Evolutionary conservation across 2,888 invertebrate genomes (phyloP), one percentile per base, ranked within the genome.

Genomic region (Tanaodytes sp.): DNA sequence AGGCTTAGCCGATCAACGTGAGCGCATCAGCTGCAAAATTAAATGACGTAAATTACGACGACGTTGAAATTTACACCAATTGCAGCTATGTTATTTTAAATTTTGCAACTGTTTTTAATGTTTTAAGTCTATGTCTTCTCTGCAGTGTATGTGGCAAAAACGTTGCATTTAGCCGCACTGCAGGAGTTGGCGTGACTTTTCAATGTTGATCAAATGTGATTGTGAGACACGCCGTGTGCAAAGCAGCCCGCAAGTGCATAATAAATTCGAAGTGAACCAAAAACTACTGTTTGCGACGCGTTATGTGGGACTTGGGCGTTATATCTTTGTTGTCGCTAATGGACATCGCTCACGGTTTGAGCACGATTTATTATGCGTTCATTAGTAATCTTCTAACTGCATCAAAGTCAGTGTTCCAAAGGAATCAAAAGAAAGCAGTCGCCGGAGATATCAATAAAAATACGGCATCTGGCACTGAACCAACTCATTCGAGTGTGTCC

Each of bases 51-150:
- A 15, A 49, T 37, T 49, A 37, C 14, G 37, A 37, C 5, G 23
- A 49, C 12, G 43, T 36, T 40, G 33, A 55, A 43, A 20, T 55
- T 12, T 15, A 55, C 43, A 36, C 19, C n/a, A n/a, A 12, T 20
- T 16, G 16, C 9, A 55, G 16, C 15, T 11, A 55, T 9, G 55
- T 43, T 33, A 43, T 55, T 20, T 8, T 55, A 9, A 15, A 43
- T n/a, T 43, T 55, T 43, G 2, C 15, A 15, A 43, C 33, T 12
- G 55, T 42, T 20, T 43, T 43, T 36, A 43, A 9, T 30, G 14
- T 36, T 18, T 43, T 33, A 31, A 31, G 42, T 30, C 11, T 18
- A n/a, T 19, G 33, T 19, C 15, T 59, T 2, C 40, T 40, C 18
- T 59, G 49, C 8, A 49, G 31, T 27, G 14, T 15, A 2, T 58